Conservation (phyloP, 35 echinoderm and acorn worm species). For the Holothuria glaberrima region DNA sequence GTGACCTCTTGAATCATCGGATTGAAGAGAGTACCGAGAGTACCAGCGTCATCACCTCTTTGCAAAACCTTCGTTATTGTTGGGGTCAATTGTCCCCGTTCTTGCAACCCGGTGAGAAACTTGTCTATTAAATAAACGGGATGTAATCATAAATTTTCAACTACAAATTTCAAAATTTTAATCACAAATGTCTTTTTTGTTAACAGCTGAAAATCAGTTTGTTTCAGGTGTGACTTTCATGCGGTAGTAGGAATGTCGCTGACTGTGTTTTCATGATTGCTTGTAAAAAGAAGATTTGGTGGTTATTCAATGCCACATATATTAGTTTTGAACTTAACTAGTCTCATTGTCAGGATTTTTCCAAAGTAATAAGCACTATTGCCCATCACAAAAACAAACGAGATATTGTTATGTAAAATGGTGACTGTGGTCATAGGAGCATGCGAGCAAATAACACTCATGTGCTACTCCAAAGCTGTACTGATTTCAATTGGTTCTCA, state of each 20-base stretch:
- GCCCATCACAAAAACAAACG: no score
- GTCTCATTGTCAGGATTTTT: no score
- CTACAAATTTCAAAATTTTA: not conserved
- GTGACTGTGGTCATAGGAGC: no score
- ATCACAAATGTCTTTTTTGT: not conserved
- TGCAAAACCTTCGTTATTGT: not conserved
- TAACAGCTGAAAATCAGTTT: not conserved
- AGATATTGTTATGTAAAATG: no score
- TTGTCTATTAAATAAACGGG: not conserved
- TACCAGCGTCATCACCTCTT: slow-evolving; percentile 1
- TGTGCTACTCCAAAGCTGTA: no score
- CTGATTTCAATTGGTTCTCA: no score
- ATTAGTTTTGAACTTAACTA: no score
- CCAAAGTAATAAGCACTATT: no score
- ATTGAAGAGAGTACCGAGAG: not conserved
- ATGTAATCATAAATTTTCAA: not conserved
- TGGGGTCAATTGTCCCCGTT: not conserved
- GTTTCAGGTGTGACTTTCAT: not conserved
- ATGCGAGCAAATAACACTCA: no score
- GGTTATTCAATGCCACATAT: no score
- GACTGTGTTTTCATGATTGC: not conserved
- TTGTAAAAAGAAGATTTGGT: no score
- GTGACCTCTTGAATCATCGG: slow-evolving; percentile 9
- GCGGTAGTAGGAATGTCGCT: not conserved
- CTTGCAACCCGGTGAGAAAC: not conserved